phyloP scores from a whole-genome alignment of 30 jellyfish, hydroid and myxozoan genomes.

The Phacellophora camtschatica region DNA sequence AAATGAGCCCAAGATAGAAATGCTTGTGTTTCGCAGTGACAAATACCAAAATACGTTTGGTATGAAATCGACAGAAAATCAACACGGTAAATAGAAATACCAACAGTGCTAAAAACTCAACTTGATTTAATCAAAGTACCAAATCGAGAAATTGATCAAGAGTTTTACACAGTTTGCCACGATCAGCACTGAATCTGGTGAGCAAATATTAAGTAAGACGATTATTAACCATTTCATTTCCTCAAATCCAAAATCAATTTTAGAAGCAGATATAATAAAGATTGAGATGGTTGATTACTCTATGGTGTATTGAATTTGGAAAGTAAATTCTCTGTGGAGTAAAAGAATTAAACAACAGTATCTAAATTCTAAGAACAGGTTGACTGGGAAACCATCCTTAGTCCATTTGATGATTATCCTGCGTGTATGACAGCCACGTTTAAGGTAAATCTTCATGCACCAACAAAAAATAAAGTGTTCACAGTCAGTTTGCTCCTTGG shows the following conservation, averaged over 20 bases:
- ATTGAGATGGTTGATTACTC: neutral
- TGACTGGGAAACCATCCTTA: too few relatives aligned
- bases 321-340: neutral
- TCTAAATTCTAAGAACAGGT: neutral
- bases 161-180: neutral
- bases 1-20: conserved; percentile 9
- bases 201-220: conserved; percentile 7
- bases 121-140: neutral
- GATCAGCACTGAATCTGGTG: neutral
- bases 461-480: neutral
- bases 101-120: too few relatives aligned
- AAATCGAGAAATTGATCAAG: neutral
- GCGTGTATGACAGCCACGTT: neutral
- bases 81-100: too few relatives aligned
- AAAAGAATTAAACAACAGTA: too few relatives aligned
- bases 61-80: too few relatives aligned
- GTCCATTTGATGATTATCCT: neutral
- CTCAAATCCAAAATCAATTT: neutral
- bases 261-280: neutral
- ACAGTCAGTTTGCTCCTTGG: too few relatives aligned
- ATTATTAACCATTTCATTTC: neutral
- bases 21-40: too few relatives aligned
- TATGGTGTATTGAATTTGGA: conserved; percentile 1
- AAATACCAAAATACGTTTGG: too few relatives aligned
- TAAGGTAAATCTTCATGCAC: neutral